Conservation (phyloP, 1,140 invertebrate species). For the Drosophila chauvacae region DNA sequence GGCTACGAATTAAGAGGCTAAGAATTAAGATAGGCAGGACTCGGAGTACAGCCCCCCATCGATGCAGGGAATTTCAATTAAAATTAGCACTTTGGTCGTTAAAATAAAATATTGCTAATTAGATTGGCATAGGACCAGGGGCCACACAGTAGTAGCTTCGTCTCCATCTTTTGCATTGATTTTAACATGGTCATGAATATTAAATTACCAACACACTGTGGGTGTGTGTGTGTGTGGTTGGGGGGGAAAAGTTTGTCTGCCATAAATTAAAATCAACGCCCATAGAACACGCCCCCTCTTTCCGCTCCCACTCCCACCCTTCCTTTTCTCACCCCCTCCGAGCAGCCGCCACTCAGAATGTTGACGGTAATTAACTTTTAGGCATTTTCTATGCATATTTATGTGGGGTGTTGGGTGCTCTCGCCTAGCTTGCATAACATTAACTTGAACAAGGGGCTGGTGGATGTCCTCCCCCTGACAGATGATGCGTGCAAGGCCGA, state of each 20-base stretch:
- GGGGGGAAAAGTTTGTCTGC: slow-evolving; percentile 71
- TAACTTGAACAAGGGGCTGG: slow-evolving; percentile 47
- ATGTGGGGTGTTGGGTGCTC: slow-evolving; percentile 51
- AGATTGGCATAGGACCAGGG: slow-evolving; percentile 48
- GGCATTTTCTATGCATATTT: slow-evolving; percentile 82
- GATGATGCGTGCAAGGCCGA: slow-evolving; percentile 66
- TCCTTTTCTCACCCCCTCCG: not conserved
- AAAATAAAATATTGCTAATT: slow-evolving; percentile 82
- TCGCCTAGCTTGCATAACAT: slow-evolving; percentile 65
- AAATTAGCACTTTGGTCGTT: slow-evolving; percentile 76
- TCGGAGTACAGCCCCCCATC: not conserved
- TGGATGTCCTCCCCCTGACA: slow-evolving; percentile 25
- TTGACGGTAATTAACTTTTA: slow-evolving; percentile 83
- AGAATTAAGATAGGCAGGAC: slow-evolving; percentile 20
- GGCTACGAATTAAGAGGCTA: no score
- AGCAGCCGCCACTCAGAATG: slow-evolving; percentile 74
- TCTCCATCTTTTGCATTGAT: slow-evolving; percentile 67
- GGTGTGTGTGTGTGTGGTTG: not conserved
- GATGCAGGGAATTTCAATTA: slow-evolving; percentile 77
- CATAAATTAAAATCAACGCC: slow-evolving; percentile 82
- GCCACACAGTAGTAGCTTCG: slow-evolving; percentile 40
- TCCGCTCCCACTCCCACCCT: not conserved
- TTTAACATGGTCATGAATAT: slow-evolving; percentile 82
- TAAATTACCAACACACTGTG: slow-evolving; percentile 70
- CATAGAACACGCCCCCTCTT: slow-evolving; percentile 54